A percentile compares a stretch with the other conserved stretches of the same genome.
phyloP scores from a whole-genome alignment of 1,140 invertebrate species.

The Brachionus manjavacas region DNA sequence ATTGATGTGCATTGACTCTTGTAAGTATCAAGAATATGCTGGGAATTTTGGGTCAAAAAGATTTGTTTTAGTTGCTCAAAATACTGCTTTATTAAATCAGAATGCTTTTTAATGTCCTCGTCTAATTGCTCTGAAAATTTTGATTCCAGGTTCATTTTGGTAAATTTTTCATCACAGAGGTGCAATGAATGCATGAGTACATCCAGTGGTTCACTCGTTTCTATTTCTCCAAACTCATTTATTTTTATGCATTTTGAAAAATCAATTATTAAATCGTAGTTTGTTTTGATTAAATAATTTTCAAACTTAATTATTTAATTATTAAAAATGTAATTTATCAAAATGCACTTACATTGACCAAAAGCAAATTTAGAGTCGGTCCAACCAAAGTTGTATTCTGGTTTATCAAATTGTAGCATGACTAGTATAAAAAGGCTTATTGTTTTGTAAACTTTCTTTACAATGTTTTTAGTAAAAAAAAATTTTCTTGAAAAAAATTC shows the following conservation, averaged over 20 bases:
- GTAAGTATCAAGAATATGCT: conserved; percentile 39
- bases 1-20: conserved; percentile 8
- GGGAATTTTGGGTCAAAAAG: neutral
- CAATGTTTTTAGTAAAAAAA: too few relatives aligned
- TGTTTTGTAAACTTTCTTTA: neutral
- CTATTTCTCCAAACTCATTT: neutral
- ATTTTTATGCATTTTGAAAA: conserved; percentile 25
- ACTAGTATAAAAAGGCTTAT: neutral
- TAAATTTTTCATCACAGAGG: conserved; percentile 19
- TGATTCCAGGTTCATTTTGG: neutral
- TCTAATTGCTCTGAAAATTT: conserved; percentile 16
- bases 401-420: neutral
- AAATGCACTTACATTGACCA: conserved; percentile 17
- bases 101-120: conserved; percentile 38
- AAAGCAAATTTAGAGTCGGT: conserved; percentile 31
- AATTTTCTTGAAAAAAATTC: too few relatives aligned
- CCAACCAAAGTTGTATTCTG: conserved; percentile 36
- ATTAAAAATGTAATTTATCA: too few relatives aligned
- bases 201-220: neutral
- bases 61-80: conserved; percentile 36
- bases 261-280: conserved; percentile 20
- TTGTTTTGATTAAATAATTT: conserved; percentile 35
- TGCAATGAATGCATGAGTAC: conserved; percentile 19
- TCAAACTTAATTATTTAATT: neutral
- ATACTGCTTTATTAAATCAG: conserved; percentile 3